Evolutionary conservation across 1,140 invertebrate species (phyloP), one percentile per base, ranked within the genome.

Genomic region (Drosophila insularis): DNA sequence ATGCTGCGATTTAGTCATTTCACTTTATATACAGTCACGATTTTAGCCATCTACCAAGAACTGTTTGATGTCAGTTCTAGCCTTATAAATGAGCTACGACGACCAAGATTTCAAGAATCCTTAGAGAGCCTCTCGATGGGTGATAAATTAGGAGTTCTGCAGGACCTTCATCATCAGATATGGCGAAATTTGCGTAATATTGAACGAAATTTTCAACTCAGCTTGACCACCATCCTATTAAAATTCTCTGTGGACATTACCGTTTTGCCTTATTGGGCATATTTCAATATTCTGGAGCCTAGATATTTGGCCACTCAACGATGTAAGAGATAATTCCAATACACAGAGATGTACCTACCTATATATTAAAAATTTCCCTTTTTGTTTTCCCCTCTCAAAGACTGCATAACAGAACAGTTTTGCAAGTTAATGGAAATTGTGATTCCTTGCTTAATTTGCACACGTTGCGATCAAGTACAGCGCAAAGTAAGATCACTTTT

Each of bases 251-350:
- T 82, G 63, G 84, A 89, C 8, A 69, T 56, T 0, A 58, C 76
- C 0, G 53, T 68, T 0, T 2, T 89, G 67, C 80, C 84, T 7
- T 87, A 82, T 23, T 87, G 82, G 82, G 46, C 77, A 0, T 80
- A 68, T 27, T 39, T 89, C 3, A 74, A 61, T 17, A 5, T 39
- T 0, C 2, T 59, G 2, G 27, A 68, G 17, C 5, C 55, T 8
- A 3, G 8, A 50, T 50, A 21, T 21, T 8, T 21, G 8, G 8
- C 17, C 10, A 50, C 17, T 50, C 17, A 50, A 50, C 17, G 4
- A 8, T 50, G 43, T 50, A 50, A 50, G 43, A 46, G 14, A 19
- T 4, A 10, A 50, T 21, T 19, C 8, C 43, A 21, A 11, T 35
- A 35, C 23, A 39, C 1, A 13, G 4, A 14, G 4, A 19, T 17